phyloP scores from a whole-genome alignment of 2,113 vertebrate species.

The Rhipidura dahli region DNA sequence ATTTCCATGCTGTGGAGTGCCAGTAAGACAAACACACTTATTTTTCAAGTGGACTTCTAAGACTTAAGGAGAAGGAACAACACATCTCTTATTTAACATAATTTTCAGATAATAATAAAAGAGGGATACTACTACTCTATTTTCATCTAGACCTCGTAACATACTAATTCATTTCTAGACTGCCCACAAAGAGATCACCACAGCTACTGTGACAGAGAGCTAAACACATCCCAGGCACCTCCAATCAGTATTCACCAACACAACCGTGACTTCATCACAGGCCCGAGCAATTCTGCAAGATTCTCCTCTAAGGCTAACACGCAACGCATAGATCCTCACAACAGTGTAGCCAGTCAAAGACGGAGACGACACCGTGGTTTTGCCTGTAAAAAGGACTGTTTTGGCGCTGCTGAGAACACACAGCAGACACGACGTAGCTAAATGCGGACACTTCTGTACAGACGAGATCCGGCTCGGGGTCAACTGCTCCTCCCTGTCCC shows the following conservation, averaged over 20 bases:
- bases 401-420: not conserved
- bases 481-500: fast-evolving
- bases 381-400: not conserved
- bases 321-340: not conserved
- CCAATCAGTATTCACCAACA: not conserved
- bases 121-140: fast-evolving
- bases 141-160: not conserved
- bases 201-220: not conserved
- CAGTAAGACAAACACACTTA: not conserved
- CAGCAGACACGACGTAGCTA: not conserved
- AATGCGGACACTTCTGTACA: fast-evolving
- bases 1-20: not conserved
- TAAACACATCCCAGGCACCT: not conserved
- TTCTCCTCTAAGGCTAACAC: not conserved
- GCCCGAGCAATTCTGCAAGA: not conserved
- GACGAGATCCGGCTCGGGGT: too few species aligned
- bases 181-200: not conserved
- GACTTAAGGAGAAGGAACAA: not conserved
- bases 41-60: not conserved
- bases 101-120: not conserved
- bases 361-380: not conserved
- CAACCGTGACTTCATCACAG: not conserved
- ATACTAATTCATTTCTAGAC: not conserved
- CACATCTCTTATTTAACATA: fast-evolving
- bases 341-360: not conserved